Conservation (phyloP, 2,113 vertebrate species). For the Oxyruncus cristatus region DNA sequence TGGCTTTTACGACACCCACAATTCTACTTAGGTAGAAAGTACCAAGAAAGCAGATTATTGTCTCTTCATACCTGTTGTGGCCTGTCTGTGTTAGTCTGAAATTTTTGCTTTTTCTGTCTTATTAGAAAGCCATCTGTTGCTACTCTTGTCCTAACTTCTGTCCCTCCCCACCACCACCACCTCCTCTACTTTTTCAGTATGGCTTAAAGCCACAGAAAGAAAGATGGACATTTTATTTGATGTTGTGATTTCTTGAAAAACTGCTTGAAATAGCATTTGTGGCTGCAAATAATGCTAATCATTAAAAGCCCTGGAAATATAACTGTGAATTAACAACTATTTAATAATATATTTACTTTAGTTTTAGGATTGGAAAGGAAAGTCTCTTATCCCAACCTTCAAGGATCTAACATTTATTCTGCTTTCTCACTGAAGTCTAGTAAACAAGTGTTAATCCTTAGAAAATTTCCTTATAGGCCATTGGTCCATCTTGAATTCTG, state of each 20-base stretch:
- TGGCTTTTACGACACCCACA: neutral
- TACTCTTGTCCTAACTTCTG: neutral
- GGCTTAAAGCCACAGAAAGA: slow-evolving; percentile 6
- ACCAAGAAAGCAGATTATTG: neutral
- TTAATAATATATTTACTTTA: neutral
- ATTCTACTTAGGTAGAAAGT: neutral
- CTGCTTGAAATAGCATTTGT: neutral
- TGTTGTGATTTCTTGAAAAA: neutral
- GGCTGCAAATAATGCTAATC: neutral
- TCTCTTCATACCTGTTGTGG: neutral
- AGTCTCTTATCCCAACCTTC: neutral
- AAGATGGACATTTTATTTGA: neutral
- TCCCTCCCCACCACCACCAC: neutral
- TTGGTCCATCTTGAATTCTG: neutral
- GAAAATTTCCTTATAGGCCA: neutral
- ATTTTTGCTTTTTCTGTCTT: neutral
- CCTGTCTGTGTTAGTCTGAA: neutral
- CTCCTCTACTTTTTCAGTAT: neutral
- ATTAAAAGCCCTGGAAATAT: neutral
- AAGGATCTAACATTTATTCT: neutral
- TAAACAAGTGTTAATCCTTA: neutral
- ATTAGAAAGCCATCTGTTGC: neutral
- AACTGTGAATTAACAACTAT: neutral
- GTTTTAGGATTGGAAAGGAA: neutral
- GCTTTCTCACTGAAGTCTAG: neutral